A percentile compares a stretch with the other conserved stretches of the same genome.
These are phyloP conservation scores for Edolisoma coerulescens DNA, from an alignment of 2,113 vertebrate species.

Conservation along the genomic window DNA sequence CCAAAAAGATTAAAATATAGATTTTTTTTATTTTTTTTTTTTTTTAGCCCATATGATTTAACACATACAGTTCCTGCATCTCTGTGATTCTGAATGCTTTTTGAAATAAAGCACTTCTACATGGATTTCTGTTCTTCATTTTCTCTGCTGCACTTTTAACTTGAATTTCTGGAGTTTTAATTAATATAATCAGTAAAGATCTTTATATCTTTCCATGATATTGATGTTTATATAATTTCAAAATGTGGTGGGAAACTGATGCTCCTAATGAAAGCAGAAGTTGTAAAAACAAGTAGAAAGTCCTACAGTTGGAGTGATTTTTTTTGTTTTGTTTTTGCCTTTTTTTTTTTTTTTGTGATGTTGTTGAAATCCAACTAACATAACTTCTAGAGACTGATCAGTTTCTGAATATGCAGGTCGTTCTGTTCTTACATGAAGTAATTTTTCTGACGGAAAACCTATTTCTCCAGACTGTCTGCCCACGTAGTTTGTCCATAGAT, in stretches of 20 bases:
- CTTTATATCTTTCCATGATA: background rate
- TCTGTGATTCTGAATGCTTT: constrained; percentile 29
- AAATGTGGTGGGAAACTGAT: background rate
- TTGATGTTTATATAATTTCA: background rate
- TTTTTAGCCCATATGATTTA: constrained; percentile 62
- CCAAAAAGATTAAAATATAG: constrained; percentile 78
- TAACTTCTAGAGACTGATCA: background rate
- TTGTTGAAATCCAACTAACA: background rate
- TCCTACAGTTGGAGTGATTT: background rate
- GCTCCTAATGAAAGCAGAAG: background rate
- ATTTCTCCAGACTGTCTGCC: background rate
- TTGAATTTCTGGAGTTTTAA: background rate
- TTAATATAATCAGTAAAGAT: background rate
- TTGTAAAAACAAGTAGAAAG: background rate
- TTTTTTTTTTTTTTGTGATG: background rate
- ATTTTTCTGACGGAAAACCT: background rate
- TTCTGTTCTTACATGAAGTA: background rate
- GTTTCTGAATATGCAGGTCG: background rate
- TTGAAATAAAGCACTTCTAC: background rate
- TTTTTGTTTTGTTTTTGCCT: background rate
- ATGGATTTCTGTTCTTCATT: background rate
- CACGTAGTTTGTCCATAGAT: background rate
- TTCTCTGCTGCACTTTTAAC: background rate
- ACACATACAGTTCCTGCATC: constrained; percentile 56
- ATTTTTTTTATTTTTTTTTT: constrained; percentile 68